Conservation (phyloP, 2,113 vertebrate species). For the Gorilla gorilla region DNA sequence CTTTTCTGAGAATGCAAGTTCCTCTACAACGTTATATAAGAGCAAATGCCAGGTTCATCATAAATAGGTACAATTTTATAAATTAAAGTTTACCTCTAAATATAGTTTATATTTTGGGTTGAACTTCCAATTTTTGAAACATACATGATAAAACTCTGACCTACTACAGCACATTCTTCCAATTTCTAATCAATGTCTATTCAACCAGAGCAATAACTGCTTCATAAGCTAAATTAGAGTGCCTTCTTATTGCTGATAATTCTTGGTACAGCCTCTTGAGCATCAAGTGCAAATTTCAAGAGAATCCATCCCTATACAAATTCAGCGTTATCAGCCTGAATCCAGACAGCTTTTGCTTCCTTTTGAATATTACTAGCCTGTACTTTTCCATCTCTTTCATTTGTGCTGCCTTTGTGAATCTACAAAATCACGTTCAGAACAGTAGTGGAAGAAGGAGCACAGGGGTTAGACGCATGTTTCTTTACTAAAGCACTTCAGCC, state of each 20-base stretch:
- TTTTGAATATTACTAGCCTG: slow-evolving; percentile 62
- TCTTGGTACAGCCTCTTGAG: slow-evolving; percentile 67
- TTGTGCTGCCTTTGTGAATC: slow-evolving; percentile 71
- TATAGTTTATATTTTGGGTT: slow-evolving; percentile 59
- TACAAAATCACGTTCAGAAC: slow-evolving; percentile 58
- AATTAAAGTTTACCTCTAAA: slow-evolving; percentile 55
- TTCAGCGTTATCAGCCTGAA: slow-evolving; percentile 73
- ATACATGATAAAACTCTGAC: slow-evolving; percentile 61
- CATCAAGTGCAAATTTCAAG: slow-evolving; percentile 75
- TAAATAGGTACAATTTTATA: slow-evolving; percentile 13
- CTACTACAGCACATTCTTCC: slow-evolving; percentile 48
- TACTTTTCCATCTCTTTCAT: slow-evolving; percentile 73
- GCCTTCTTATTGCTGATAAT: slow-evolving; percentile 73
- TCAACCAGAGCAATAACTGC: slow-evolving; percentile 73
- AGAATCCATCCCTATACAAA: slow-evolving; percentile 71
- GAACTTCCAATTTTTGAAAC: slow-evolving; percentile 58
- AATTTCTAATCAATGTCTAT: slow-evolving; percentile 77
- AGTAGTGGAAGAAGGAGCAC: slow-evolving; percentile 35
- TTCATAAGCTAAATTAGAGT: slow-evolving; percentile 76
- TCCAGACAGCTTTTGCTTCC: slow-evolving; percentile 74
- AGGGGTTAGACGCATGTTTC: slow-evolving; percentile 51
- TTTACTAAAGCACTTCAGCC: slow-evolving; percentile 39
- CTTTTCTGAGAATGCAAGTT: slow-evolving; percentile 18
- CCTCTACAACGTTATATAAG: not conserved
- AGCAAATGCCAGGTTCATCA: slow-evolving; percentile 22